phyloP scores from a whole-genome alignment of 2,113 vertebrate species.

The Otolemur garnettii region DNA sequence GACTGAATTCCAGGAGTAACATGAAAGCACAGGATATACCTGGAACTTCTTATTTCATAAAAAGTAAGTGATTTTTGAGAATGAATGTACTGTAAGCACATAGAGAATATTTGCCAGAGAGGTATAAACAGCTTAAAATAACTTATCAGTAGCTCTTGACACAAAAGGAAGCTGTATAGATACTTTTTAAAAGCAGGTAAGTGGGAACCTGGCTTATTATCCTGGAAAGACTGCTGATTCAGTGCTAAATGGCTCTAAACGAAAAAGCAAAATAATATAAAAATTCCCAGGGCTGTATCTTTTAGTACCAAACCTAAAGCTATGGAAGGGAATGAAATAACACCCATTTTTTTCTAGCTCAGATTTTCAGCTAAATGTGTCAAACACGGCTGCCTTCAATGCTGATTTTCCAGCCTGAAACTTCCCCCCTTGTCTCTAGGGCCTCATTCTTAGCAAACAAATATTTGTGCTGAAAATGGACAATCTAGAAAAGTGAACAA shows the following conservation, averaged over 20 bases:
- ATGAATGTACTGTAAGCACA: not conserved
- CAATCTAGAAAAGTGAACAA: not conserved
- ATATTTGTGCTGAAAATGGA: not conserved
- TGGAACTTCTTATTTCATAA: not conserved
- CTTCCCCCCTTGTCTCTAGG: not conserved
- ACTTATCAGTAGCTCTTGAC: conserved; percentile 1
- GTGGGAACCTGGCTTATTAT: not conserved
- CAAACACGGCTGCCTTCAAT: not conserved
- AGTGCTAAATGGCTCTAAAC: not conserved
- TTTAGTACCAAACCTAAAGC: conserved; percentile 59
- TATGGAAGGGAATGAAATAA: not conserved
- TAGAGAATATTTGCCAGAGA: not conserved
- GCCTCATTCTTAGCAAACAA: not conserved
- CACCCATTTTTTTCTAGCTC: not conserved
- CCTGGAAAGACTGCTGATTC: not conserved
- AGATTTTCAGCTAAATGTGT: conserved; percentile 14
- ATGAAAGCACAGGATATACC: not conserved
- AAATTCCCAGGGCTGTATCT: not conserved
- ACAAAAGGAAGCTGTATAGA: not conserved
- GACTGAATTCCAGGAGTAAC: not conserved
- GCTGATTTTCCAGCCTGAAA: not conserved
- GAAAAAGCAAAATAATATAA: not conserved
- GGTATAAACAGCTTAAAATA: not conserved
- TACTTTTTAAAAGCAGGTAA: not conserved
- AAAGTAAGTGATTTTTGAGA: no score